A percentile compares a stretch with the other conserved stretches of the same genome.
Conservation (phyloP, 2,888 invertebrate species). For the Andrena chrysosceles region DNA sequence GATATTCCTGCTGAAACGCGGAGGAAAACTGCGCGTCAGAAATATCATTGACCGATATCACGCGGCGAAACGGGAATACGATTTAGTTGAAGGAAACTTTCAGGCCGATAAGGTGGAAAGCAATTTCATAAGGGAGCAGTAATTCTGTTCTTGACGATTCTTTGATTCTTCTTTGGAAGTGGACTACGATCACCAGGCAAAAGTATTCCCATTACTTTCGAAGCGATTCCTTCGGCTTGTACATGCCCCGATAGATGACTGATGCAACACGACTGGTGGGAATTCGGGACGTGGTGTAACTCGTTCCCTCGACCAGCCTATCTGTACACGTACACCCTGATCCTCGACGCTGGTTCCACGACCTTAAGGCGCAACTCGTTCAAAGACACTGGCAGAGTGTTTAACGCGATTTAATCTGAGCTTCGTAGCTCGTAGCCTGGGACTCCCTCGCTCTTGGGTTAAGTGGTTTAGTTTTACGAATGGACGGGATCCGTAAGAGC, state of each 20-base stretch:
- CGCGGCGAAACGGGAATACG: not conserved
- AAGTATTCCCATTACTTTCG: slow-evolving; percentile 16
- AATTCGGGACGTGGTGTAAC: not conserved
- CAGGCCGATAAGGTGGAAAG: not conserved
- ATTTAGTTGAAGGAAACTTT: not conserved
- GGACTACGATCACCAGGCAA: not conserved
- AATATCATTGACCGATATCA: not conserved
- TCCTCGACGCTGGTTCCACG: slow-evolving; percentile 1
- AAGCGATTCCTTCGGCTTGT: not conserved
- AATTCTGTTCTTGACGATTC: slow-evolving; percentile 23
- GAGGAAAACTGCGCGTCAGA: not conserved
- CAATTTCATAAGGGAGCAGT: slow-evolving; percentile 1
- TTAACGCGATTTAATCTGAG: slow-evolving; percentile 69
- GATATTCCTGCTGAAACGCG: not conserved
- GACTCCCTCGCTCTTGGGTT: slow-evolving; percentile 50
- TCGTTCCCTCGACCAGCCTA: not conserved
- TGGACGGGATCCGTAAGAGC: slow-evolving; percentile 68
- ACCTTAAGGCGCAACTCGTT: slow-evolving; percentile 38
- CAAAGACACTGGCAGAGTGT: slow-evolving; percentile 49
- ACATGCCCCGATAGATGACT: not conserved
- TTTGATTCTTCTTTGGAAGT: slow-evolving; percentile 4
- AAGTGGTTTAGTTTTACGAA: slow-evolving; percentile 75
- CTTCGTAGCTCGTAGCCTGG: slow-evolving; percentile 53
- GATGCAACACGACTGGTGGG: not conserved
- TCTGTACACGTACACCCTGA: not conserved